phyloP scores from a whole-genome alignment of 2,888 invertebrate species.

The Cephus rjabovi region DNA sequence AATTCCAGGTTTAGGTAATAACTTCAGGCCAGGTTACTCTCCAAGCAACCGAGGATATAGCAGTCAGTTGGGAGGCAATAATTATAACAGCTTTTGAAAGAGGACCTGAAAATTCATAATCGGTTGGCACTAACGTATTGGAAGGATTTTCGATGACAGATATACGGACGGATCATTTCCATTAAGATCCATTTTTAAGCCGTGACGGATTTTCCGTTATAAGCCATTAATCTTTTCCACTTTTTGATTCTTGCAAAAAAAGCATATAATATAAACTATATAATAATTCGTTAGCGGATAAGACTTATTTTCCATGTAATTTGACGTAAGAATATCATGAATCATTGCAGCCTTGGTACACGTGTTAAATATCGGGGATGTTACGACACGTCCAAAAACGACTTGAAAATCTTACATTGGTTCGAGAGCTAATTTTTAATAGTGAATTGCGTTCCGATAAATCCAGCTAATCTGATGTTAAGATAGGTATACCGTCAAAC shows the following conservation, averaged over 20 bases:
- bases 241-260: not conserved
- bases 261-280: constrained; percentile 12
- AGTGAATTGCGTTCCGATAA: not conserved
- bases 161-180: not conserved
- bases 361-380: not conserved
- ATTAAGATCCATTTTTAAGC: not conserved
- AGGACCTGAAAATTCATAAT: constrained; percentile 14
- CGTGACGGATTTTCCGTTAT: not conserved
- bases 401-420: not conserved
- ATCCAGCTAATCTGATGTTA: not conserved
- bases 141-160: constrained; percentile 1
- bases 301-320: constrained; percentile 13
- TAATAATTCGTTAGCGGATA: constrained; percentile 22
- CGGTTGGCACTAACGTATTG: constrained; percentile 24
- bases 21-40: constrained; percentile 60
- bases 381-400: not conserved
- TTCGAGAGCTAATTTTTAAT: not conserved
- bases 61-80: constrained; percentile 59
- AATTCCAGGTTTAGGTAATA: constrained; percentile 54
- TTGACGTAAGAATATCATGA: constrained; percentile 1
- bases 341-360: constrained; percentile 26
- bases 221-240: not conserved
- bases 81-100: constrained; percentile 61
- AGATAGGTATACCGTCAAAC: not conserved
- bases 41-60: constrained; percentile 58